These are phyloP conservation scores for Cataglyphis livida DNA, from an alignment of 2,888 invertebrate genomes.

Conservation along the genomic window DNA sequence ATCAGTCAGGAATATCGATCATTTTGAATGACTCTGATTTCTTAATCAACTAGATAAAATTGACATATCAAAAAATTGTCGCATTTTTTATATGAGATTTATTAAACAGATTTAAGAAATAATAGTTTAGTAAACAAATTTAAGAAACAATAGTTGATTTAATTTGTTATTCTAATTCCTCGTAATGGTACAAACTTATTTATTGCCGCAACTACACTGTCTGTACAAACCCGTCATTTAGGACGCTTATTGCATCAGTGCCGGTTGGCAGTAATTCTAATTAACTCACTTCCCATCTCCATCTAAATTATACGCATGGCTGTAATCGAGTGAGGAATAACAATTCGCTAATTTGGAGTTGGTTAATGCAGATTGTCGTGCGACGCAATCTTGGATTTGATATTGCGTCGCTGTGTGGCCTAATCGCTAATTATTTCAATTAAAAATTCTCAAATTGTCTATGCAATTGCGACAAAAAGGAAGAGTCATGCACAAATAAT, in stretches of 20 bases:
- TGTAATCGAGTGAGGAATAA: not conserved
- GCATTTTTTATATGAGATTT: not conserved
- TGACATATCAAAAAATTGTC: not conserved
- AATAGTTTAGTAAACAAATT: not conserved
- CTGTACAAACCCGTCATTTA: not conserved
- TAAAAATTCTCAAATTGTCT: not conserved
- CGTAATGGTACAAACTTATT: not conserved
- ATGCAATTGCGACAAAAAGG: not conserved
- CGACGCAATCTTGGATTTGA: constrained; percentile 1
- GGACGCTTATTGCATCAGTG: constrained; percentile 20
- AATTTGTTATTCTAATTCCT: not conserved
- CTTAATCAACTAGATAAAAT: not conserved
- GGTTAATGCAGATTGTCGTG: constrained; percentile 14
- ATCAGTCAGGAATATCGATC: not conserved
- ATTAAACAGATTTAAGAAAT: no score
- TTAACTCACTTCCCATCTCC: constrained; percentile 20
- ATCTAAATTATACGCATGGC: constrained; percentile 1
- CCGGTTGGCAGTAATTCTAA: constrained; percentile 23
- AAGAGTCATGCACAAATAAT: not conserved
- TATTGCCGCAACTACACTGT: not conserved
- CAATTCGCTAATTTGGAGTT: constrained; percentile 40
- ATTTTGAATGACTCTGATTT: not conserved
- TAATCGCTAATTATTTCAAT: not conserved
- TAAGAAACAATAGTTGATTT: not conserved
- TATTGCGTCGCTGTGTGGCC: constrained; percentile 4